Conservation (phyloP, 2,888 invertebrate genomes). For the Lasioglossum morio region DNA sequence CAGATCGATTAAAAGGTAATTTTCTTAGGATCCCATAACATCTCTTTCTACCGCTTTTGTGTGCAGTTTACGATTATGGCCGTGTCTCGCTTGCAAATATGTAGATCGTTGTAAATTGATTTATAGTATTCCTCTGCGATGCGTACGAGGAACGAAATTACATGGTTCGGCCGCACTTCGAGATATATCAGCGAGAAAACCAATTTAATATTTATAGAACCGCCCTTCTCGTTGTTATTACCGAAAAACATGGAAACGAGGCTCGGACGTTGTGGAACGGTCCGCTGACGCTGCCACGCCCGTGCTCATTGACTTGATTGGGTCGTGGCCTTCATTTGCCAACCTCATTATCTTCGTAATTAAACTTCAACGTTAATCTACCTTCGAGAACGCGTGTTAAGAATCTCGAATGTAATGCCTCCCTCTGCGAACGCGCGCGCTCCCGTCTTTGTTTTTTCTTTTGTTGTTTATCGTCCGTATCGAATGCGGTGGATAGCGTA, state of each 20-base stretch:
- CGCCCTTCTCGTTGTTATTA: slow-evolving; percentile 17
- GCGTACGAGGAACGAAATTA: slow-evolving; percentile 30
- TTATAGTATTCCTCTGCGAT: slow-evolving; percentile 25
- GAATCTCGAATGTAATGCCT: slow-evolving; percentile 5
- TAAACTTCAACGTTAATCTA: slow-evolving; percentile 34
- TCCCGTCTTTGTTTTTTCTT: not conserved
- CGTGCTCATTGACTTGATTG: slow-evolving; percentile 30
- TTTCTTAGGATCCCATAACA: not conserved
- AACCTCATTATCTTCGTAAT: slow-evolving; percentile 45
- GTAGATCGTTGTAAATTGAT: slow-evolving; percentile 33
- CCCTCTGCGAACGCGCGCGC: not conserved
- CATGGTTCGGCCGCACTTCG: not conserved
- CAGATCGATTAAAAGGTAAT: not conserved
- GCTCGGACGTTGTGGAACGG: slow-evolving; percentile 15
- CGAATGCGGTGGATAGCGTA: not conserved
- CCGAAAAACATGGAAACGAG: slow-evolving; percentile 11
- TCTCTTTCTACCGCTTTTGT: not conserved
- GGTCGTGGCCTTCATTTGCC: slow-evolving; percentile 29
- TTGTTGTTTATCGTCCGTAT: not conserved
- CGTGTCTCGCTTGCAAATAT: not conserved
- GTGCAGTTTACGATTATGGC: not conserved
- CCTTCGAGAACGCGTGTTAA: slow-evolving; percentile 1
- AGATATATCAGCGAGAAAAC: not conserved
- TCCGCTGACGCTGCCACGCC: slow-evolving; percentile 21
- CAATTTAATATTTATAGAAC: slow-evolving; percentile 33